Evolutionary conservation across 2,888 invertebrate species (phyloP).

Genomic region (Megastigmus dorsalis): DNA sequence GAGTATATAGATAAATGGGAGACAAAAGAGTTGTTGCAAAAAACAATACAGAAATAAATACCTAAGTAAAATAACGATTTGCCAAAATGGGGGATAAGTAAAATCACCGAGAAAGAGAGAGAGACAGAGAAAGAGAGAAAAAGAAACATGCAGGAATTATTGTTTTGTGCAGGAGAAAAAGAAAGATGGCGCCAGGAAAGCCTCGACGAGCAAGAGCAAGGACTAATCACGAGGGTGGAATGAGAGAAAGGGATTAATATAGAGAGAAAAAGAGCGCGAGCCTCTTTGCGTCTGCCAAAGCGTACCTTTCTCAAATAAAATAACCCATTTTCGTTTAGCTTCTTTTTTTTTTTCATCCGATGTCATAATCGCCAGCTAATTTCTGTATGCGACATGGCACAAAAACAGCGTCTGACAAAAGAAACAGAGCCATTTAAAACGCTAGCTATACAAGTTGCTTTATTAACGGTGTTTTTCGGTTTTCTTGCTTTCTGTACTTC

Average conservation of each 20-base stretch:
- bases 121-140: constrained; percentile 2
- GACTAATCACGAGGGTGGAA: constrained; percentile 48
- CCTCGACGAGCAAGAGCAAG: constrained; percentile 59
- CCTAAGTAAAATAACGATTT: constrained; percentile 16
- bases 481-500: no score
- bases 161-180: constrained; percentile 68
- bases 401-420: no score
- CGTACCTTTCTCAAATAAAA: constrained; percentile 42
- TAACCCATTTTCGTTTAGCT: constrained; percentile 29
- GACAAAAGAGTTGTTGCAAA: neutral
- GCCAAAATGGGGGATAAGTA: constrained; percentile 14
- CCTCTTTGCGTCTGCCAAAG: constrained; percentile 61
- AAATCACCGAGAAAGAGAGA: neutral
- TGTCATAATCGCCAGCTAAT: no score
- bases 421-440: no score
- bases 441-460: no score
- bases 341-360: constrained; percentile 31
- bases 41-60: no score
- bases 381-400: no score
- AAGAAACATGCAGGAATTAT: constrained; percentile 38
- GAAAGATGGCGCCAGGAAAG: constrained; percentile 64
- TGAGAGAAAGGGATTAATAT: constrained; percentile 56
- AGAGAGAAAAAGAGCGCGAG: constrained; percentile 61
- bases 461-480: no score
- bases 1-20: constrained; percentile 11